A percentile compares a stretch with the other conserved stretches of the same genome.
These are phyloP conservation scores for Protosalanx chinensis DNA, from an alignment of 2,797 vertebrate genomes.

Conservation along the genomic window DNA sequence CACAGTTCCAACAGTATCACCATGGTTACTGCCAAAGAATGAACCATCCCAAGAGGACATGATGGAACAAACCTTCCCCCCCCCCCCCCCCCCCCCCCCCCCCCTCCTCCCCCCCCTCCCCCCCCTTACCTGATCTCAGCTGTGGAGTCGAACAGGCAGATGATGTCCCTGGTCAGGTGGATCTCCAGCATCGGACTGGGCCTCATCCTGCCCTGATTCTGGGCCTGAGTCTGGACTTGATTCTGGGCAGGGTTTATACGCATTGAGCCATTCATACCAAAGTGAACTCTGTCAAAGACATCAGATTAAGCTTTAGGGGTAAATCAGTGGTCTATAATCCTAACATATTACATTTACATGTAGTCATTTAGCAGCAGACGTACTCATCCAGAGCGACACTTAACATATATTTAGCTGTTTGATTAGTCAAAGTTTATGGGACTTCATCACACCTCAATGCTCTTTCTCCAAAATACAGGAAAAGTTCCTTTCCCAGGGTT, in stretches of 20 bases:
- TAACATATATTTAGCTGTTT: no score
- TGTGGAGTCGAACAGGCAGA: conserved; percentile 87
- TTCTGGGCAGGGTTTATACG: conserved; percentile 75
- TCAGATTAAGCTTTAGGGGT: neutral
- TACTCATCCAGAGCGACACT: no score
- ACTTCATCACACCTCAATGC: conserved; percentile 81
- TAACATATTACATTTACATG: neutral
- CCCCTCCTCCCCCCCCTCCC: no score
- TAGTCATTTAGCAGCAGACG: no score
- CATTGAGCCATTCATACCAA: conserved; percentile 93
- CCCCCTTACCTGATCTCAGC: conserved; percentile 84
- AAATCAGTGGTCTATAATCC: neutral
- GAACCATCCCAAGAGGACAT: no score
- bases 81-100: no score
- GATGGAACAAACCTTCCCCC: no score
- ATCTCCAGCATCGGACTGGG: conserved; percentile 73
- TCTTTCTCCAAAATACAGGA: conserved; percentile 84
- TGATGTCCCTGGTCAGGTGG: conserved; percentile 77
- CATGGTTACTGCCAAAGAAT: no score
- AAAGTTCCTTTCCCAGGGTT: conserved; percentile 92
- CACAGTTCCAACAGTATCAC: no score
- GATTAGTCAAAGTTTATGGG: no score
- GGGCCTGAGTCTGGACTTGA: conserved; percentile 58
- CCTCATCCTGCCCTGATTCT: conserved; percentile 62
- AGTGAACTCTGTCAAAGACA: conserved; percentile 82